Percentiles rank a stretch among this genome's conserved stretches.
Conservation (phyloP, 2,113 vertebrate genomes). For the Garra rufa region DNA sequence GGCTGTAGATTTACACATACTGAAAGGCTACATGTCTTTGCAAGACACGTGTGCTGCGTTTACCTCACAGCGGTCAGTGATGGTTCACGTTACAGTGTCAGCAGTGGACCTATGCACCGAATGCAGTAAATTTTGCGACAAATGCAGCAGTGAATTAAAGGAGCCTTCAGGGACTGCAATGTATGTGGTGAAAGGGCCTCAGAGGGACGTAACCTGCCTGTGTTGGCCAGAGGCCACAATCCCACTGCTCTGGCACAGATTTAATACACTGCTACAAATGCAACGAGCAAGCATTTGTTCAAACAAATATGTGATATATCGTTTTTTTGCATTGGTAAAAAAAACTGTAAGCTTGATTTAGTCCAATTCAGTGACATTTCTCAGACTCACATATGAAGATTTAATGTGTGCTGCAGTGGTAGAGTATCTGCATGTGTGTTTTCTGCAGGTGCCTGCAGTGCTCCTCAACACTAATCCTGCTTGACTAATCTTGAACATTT, state of each 20-base stretch:
- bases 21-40: neutral
- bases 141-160: slow-evolving; percentile 46
- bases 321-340: neutral
- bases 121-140: slow-evolving; percentile 31
- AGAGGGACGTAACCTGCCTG: slow-evolving; percentile 48
- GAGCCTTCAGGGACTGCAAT: slow-evolving; percentile 15
- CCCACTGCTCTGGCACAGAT: slow-evolving; percentile 49
- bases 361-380: neutral
- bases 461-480: slow-evolving; percentile 62
- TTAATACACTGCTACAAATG: slow-evolving; percentile 33
- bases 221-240: slow-evolving; percentile 46
- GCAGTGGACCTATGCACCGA: slow-evolving; percentile 1
- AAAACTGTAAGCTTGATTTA: slow-evolving; percentile 1
- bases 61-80: neutral
- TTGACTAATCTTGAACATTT: slow-evolving; percentile 70
- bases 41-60: neutral
- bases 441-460: slow-evolving; percentile 65
- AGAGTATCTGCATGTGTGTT: slow-evolving; percentile 61
- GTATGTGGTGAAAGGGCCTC: slow-evolving; percentile 29
- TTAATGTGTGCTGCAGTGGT: slow-evolving; percentile 66
- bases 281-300: slow-evolving; percentile 13
- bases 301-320: neutral
- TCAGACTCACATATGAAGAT: slow-evolving; percentile 61
- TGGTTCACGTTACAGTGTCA: neutral
- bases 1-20: neutral